Evolutionary conservation across 2,888 invertebrate genomes (phyloP), one percentile per base, ranked within the genome.

Genomic region (Fragum fragum): DNA sequence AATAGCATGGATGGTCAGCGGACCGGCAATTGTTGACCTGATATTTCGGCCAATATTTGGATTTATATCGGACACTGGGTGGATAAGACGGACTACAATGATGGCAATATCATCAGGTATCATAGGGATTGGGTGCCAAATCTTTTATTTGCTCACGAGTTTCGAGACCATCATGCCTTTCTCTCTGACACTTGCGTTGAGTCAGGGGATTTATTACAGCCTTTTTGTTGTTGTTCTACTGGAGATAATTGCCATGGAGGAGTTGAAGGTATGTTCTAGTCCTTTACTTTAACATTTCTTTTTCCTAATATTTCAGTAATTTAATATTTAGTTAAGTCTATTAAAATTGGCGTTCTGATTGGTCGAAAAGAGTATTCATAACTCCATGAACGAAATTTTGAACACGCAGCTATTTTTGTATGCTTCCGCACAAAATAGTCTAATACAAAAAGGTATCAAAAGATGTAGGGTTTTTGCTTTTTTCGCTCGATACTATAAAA

Each of bases 21-120:
- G 82, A 7, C 74, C 76, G n/a, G 81, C 83, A 18, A 73, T 61
- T 1, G 53, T 79, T 9, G 88, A 88, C 26, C 47, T 87, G 6
- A 18, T 83, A 23, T 71, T 79, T 18, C 77, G 77, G 23, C 55
- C 77, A 32, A 14, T 66, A 11, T 29, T 74, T n/a, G 83, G 80
- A 11, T 68, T 61, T n/a, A 28, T 83, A 14, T 74, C 83, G 2
- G 83, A 83, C 47, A 70, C 74, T 26, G 57, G 61, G 39, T 73
- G 74, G 79, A 32, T 80, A 9, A 32, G 42, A 39, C 63, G 74
- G 16, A 29, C 79, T 2, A 77, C 77, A 9, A 72, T 83, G 26
- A 55, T 83, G 18, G 75, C 71, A 1, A 61, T 73, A 5, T 59
- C 61, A 21, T 32, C 77, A 9, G 3, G 74, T 26, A 42, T 72